A percentile compares a stretch with the other conserved stretches of the same genome.
phyloP scores from a whole-genome alignment of 1,140 invertebrate species.

The Steinernema khuongi region DNA sequence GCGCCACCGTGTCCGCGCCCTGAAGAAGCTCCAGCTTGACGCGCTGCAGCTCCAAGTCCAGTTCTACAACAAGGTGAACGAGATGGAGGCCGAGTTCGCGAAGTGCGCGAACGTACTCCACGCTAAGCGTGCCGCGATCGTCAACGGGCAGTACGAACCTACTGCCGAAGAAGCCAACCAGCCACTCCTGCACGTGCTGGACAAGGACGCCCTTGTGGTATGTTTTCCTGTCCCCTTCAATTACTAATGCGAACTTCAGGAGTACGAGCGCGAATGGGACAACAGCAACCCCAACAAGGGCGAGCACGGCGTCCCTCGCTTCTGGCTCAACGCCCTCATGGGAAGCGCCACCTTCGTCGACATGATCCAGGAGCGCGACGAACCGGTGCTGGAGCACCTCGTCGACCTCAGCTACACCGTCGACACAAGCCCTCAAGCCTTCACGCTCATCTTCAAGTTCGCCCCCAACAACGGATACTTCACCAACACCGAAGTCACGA shows the following conservation, averaged over 20 bases:
- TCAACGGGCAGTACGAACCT: conserved; percentile 77
- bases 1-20: conserved; percentile 71
- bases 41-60: conserved; percentile 81
- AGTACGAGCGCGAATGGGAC: background rate
- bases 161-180: conserved; percentile 70
- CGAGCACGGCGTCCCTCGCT: conserved; percentile 77
- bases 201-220: conserved; percentile 58
- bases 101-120: background rate
- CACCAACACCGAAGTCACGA: conserved; percentile 82
- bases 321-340: conserved; percentile 93
- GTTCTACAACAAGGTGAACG: conserved; percentile 89
- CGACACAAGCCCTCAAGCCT: background rate
- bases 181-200: conserved; percentile 59
- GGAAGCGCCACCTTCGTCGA: conserved; percentile 84
- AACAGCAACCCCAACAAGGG: background rate
- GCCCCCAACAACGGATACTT: conserved; percentile 94
- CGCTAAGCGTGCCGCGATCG: conserved; percentile 69
- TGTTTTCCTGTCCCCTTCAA: background rate
- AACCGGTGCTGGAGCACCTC: conserved; percentile 84
- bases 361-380: conserved; percentile 77
- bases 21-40: conserved; percentile 85
- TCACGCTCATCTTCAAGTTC: conserved; percentile 88
- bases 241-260: background rate
- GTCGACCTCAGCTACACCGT: conserved; percentile 71
- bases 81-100: conserved; percentile 78